Percentiles rank a stretch among this genome's conserved stretches.
These are phyloP conservation scores for Leucopternis melanops DNA, from an alignment of 2,113 vertebrate genomes.

Conservation along the genomic window DNA sequence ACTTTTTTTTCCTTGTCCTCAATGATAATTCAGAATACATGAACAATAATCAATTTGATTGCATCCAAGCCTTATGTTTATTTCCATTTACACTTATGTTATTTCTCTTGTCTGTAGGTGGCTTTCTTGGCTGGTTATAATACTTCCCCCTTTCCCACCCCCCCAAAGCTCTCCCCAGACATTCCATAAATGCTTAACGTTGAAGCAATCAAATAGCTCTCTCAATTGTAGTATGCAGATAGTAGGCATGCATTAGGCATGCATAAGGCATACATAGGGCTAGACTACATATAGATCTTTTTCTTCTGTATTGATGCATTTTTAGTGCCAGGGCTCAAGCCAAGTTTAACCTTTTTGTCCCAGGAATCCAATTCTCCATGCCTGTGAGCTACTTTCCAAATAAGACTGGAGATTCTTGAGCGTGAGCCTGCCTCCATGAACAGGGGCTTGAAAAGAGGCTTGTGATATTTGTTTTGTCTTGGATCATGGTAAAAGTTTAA, in stretches of 20 bases:
- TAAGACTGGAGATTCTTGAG: background rate
- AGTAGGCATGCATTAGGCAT: background rate
- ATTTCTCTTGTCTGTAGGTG: background rate
- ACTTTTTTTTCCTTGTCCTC: background rate
- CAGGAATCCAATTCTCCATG: background rate
- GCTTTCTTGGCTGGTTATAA: background rate
- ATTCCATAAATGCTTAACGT: background rate
- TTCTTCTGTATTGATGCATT: background rate
- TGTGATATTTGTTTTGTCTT: background rate
- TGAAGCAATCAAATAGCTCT: background rate
- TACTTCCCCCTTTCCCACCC: background rate
- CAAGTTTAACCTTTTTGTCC: background rate
- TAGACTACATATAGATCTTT: background rate
- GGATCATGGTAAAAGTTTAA: background rate
- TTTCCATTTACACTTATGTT: background rate
- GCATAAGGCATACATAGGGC: background rate
- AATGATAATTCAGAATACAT: background rate
- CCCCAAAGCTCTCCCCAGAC: background rate
- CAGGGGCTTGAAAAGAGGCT: background rate
- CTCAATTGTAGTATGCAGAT: background rate
- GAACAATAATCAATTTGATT: background rate
- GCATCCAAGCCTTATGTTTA: background rate
- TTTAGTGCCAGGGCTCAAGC: background rate
- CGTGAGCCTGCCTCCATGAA: background rate
- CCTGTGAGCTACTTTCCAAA: background rate